phyloP scores from a whole-genome alignment of 2,113 vertebrate genomes.

The Miniopterus natalensis region DNA sequence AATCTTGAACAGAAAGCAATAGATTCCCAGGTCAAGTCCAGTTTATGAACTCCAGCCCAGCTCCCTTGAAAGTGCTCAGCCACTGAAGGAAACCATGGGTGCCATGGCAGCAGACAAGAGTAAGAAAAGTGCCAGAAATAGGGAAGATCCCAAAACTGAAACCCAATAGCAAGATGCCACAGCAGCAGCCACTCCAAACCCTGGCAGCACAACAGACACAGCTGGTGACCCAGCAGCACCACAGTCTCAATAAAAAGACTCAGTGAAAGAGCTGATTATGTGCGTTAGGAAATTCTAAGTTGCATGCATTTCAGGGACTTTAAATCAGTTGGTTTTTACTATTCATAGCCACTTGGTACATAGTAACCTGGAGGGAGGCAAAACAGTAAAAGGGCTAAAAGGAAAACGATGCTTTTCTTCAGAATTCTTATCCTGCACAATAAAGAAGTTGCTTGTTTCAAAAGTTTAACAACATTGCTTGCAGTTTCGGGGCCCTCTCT shows the following conservation, averaged over 20 bases:
- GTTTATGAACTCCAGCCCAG: constrained; percentile 87
- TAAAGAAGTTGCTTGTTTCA: constrained; percentile 81
- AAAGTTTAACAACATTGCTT: constrained; percentile 77
- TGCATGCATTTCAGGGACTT: constrained; percentile 94
- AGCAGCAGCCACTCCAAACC: constrained; percentile 79
- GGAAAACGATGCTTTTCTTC: constrained; percentile 85
- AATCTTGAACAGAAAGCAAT: constrained; percentile 95
- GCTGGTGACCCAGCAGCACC: constrained; percentile 82
- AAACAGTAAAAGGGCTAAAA: constrained; percentile 74
- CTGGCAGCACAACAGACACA: constrained; percentile 77
- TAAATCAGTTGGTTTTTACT: constrained; percentile 87
- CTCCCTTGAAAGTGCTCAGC: constrained; percentile 78
- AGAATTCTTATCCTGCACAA: constrained; percentile 84
- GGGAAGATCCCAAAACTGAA: constrained; percentile 80
- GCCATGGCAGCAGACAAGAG: constrained; percentile 79
- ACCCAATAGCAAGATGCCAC: constrained; percentile 84
- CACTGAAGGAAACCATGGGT: constrained; percentile 86
- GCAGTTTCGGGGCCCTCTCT: constrained; percentile 69
- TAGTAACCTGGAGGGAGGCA: constrained; percentile 83
- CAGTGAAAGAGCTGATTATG: constrained; percentile 80
- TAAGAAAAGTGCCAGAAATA: constrained; percentile 72
- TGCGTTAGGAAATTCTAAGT: constrained; percentile 88
- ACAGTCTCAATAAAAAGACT: constrained; percentile 38
- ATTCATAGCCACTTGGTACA: constrained; percentile 85
- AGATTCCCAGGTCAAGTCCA: constrained; percentile 87